phyloP scores from a whole-genome alignment of 1,140 invertebrate species.

The Brachionus manjavacas region DNA sequence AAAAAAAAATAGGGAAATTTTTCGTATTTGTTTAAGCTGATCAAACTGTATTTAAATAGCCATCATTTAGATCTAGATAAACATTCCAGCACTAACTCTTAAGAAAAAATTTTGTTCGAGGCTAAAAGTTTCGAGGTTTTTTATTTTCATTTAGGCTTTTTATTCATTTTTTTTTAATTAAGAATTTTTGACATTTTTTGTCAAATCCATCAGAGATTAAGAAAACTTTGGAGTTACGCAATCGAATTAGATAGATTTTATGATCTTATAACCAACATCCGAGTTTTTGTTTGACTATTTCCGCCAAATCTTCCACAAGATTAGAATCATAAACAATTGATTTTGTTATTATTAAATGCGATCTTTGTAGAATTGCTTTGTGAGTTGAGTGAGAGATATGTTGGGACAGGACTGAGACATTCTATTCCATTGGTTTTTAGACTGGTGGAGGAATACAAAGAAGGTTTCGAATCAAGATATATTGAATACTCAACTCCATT shows the following conservation, averaged over 20 bases:
- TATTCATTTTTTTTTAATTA: neutral
- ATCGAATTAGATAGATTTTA: too few species aligned
- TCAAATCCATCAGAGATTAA: neutral
- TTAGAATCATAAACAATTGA: neutral
- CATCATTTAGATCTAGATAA: neutral
- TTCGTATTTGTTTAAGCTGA: neutral
- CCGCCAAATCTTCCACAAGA: neutral
- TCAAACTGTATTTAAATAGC: neutral
- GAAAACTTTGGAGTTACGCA: neutral
- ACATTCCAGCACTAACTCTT: neutral
- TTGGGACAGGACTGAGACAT: too few species aligned
- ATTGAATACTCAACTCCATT: too few species aligned
- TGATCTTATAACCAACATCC: neutral
- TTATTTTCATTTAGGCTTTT: neutral
- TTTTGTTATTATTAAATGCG: neutral
- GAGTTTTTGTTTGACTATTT: neutral
- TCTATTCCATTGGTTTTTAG: too few species aligned
- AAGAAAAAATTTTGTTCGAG: neutral
- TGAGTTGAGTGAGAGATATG: too few species aligned
- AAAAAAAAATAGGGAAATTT: neutral
- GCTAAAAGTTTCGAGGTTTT: neutral
- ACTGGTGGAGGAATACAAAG: too few species aligned
- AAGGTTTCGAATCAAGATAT: too few species aligned
- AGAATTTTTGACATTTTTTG: neutral
- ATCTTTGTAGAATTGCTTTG: neutral